Percentiles rank a stretch among this genome's conserved stretches.
Conservation (phyloP, 2,888 invertebrate species). For the Branchellion lobata region DNA sequence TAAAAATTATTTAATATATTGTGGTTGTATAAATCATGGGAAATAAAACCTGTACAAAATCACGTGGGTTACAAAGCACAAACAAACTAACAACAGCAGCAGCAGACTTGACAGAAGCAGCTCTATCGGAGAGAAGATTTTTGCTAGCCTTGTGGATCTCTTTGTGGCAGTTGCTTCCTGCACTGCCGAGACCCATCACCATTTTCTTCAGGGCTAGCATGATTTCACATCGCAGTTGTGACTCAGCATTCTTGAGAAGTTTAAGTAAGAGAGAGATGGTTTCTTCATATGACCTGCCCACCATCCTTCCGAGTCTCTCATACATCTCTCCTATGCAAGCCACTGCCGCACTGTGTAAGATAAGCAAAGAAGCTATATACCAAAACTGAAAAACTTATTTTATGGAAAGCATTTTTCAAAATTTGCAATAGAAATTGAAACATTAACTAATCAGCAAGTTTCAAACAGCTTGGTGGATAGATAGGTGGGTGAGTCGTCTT, state of each 20-base stretch:
- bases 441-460: too few species aligned
- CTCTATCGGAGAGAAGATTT: constrained; percentile 83
- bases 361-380: too few species aligned
- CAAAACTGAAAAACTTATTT: too few species aligned
- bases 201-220: constrained; percentile 95
- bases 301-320: constrained; percentile 95
- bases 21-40: too few species aligned
- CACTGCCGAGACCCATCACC: constrained; percentile 86
- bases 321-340: constrained; percentile 92
- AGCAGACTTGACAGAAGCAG: constrained; percentile 86
- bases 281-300: constrained; percentile 96
- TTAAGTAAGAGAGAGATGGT: constrained; percentile 88
- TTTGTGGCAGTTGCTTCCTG: constrained; percentile 72
- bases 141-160: constrained; percentile 71
- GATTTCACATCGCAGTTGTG: constrained; percentile 91
- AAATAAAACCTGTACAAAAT: too few species aligned
- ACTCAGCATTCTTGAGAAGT: constrained; percentile 80
- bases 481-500: constrained; percentile 95
- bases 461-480: constrained; percentile 89
- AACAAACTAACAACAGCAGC: constrained; percentile 73
- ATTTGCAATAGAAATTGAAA: too few species aligned
- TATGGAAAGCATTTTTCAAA: too few species aligned
- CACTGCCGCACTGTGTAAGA: constrained; percentile 79
- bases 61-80: too few species aligned
- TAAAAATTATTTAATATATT: too few species aligned